Evolutionary conservation across 2,113 vertebrate species (phyloP), one percentile per base, ranked within the genome.

Genomic region (Calyptomena viridis): DNA sequence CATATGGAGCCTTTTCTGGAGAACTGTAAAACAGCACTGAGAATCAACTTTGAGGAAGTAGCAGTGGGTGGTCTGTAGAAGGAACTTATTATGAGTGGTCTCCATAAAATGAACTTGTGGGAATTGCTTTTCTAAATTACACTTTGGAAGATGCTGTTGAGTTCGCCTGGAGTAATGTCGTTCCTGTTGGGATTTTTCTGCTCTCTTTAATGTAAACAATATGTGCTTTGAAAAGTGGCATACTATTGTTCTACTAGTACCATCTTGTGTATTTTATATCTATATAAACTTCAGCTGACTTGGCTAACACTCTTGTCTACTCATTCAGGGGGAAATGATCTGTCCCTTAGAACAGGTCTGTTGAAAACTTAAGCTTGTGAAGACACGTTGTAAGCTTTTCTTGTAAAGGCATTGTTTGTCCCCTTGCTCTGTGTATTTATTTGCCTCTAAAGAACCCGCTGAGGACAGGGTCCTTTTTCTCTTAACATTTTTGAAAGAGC

Each of bases 31-130:
- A 60, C 24, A 60, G 68, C 44, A 21, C 73, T 78, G 44, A 79
- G 74, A 79, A 58, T 87, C 77, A 42, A 92, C 69, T 82, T 91
- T 79, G 94, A 89, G 96, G 93, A 96, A 94, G 73, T 46, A 79
- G 58, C 76, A 87, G 89, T 89, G 87, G 83, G 95, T 95, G 95
- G 89, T 94, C 91, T 84, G 80, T 84, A 87, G 77, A 95, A 89
- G 52, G 56, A 94, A 78, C 68, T 91, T 71, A 19, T 17, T 84
- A 40, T 49, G 72, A 89, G 59, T 84, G 44, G 52, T 89, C 66
- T 75, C 62, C 44, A 21, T 88, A 53, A 84, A 95, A 84, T 72
- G 77, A 84, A 87, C 74, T 94, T 72, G 25, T 1, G 4, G 53
- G 58, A 85, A 44, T 46, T 75, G 49, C 66, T 92, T 94, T 91